phyloP scores from a whole-genome alignment of 2,113 vertebrate genomes.

The Tenrec ecaudatus region DNA sequence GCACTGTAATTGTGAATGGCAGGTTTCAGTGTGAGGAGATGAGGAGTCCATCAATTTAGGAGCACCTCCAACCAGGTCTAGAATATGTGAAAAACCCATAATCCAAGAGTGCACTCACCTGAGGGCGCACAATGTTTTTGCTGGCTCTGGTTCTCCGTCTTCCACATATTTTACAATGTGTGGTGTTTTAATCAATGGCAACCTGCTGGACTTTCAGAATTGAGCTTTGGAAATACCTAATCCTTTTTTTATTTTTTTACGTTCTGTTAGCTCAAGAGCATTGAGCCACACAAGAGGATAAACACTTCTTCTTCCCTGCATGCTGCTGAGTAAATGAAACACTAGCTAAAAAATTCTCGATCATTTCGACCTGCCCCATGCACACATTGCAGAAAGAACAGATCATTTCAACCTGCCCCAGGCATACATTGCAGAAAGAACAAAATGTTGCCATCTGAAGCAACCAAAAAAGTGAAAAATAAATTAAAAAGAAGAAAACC shows the following conservation, averaged over 20 bases:
- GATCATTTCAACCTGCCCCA: neutral
- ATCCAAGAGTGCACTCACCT: constrained; percentile 77
- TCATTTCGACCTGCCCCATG: neutral
- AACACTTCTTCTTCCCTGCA: constrained; percentile 10
- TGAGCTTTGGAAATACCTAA: constrained; percentile 53
- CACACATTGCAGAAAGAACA: neutral
- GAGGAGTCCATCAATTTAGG: neutral
- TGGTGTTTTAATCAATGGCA: constrained; percentile 79
- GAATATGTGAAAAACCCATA: constrained; percentile 54
- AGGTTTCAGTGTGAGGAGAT: constrained; percentile 65
- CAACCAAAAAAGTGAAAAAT: neutral
- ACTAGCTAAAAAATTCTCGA: constrained; percentile 66
- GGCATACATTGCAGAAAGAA: neutral
- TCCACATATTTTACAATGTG: constrained; percentile 74
- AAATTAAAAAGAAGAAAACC: neutral
- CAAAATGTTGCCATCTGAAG: neutral
- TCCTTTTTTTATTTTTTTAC: constrained; percentile 37
- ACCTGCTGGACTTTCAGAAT: neutral
- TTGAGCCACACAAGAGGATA: constrained; percentile 11
- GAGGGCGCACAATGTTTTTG: constrained; percentile 80
- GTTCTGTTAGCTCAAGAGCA: constrained; percentile 28
- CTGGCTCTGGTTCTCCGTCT: constrained; percentile 73
- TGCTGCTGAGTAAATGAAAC: constrained; percentile 46
- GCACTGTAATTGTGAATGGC: neutral
- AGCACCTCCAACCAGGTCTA: constrained; percentile 51